Evolutionary conservation across 1,140 invertebrate species (phyloP).

Genomic region (Zaprionus taronus): DNA sequence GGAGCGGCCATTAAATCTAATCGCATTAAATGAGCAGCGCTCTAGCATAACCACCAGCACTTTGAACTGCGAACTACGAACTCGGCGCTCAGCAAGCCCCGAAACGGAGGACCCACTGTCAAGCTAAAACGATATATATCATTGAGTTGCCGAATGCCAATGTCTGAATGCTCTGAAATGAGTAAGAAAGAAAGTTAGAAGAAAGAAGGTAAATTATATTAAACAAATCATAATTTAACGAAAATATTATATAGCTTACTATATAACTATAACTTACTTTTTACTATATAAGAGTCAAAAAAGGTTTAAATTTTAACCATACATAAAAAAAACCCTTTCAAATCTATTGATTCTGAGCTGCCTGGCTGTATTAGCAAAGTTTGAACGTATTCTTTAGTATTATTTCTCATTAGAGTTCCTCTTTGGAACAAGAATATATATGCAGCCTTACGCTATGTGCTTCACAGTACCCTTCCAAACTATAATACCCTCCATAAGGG

Average conservation of each 20-base stretch:
- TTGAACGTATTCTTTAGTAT: no score
- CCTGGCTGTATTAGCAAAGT: no score
- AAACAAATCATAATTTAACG: no score
- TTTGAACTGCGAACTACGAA: not conserved
- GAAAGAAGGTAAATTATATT: no score
- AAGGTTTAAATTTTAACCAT: not conserved
- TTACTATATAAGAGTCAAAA: not conserved
- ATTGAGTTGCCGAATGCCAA: not conserved
- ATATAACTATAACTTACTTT: no score
- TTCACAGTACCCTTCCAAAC: not conserved
- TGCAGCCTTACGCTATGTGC: not conserved
- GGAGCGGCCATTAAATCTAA: slow-evolving; percentile 73
- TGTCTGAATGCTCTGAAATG: not conserved
- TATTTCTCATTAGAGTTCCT: no score
- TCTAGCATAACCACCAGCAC: slow-evolving; percentile 15
- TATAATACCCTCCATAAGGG: not conserved
- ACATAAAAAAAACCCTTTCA: no score
- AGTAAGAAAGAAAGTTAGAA: no score
- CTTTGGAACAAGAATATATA: not conserved
- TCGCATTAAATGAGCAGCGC: slow-evolving; percentile 75
- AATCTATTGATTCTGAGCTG: no score
- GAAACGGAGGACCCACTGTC: slow-evolving; percentile 3
- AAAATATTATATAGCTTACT: no score
- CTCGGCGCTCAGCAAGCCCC: not conserved
- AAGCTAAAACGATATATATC: not conserved